These are phyloP conservation scores for Pycnonotus jocosus DNA, from an alignment of 2,113 vertebrate species.

Conservation along the genomic window DNA sequence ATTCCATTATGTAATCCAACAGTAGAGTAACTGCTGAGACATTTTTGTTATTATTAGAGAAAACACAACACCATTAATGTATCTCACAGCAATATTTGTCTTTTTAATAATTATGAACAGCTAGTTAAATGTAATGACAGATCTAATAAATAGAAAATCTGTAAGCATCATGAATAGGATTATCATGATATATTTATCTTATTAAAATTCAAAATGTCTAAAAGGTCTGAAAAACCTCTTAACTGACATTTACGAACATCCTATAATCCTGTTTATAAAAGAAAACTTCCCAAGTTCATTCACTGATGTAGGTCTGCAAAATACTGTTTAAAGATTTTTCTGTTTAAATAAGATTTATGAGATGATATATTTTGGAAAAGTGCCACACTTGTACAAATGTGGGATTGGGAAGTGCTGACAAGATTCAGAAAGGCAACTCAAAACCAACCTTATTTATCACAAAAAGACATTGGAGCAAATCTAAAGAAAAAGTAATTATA, in stretches of 20 bases:
- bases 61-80: background rate
- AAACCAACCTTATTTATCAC: background rate
- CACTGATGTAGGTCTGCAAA: constrained; percentile 28
- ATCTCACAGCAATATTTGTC: background rate
- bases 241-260: background rate
- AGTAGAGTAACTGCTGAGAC: background rate
- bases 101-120: background rate
- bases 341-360: constrained; percentile 31
- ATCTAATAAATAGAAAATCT: background rate
- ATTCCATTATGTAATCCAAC: background rate
- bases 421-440: background rate
- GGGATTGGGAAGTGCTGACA: background rate
- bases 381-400: background rate
- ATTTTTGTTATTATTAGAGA: background rate
- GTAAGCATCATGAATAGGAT: background rate
- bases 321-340: constrained; percentile 16
- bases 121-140: background rate
- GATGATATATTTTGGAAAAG: constrained; percentile 30
- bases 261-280: constrained; percentile 43
- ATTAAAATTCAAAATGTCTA: background rate
- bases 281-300: constrained; percentile 26
- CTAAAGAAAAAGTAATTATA: background rate
- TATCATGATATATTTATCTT: background rate
- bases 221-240: background rate
- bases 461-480: background rate